Evolutionary conservation across 2,113 vertebrate genomes (phyloP).

Genomic region (Vimba vimba): DNA sequence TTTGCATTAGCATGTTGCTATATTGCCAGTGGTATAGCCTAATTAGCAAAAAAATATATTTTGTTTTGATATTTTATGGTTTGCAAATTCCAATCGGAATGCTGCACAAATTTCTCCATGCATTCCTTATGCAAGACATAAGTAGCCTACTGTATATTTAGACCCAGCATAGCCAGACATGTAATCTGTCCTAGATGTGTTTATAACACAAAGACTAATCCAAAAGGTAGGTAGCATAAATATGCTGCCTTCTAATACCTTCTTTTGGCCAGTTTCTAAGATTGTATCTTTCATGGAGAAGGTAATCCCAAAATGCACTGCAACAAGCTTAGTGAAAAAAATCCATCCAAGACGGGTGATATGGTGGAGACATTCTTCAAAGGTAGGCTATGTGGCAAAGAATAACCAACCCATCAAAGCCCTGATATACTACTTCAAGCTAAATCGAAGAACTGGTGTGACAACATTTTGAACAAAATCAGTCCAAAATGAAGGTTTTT

Average conservation of each 20-base stretch:
- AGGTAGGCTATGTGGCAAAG: background rate
- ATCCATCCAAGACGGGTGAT: background rate
- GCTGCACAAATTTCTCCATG: background rate
- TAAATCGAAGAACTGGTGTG: background rate
- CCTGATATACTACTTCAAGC: background rate
- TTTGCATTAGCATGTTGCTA: background rate
- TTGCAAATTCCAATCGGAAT: background rate
- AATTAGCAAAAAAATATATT: background rate
- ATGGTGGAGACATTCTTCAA: background rate
- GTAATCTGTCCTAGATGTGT: background rate
- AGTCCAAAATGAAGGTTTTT: too few species aligned
- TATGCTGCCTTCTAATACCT: background rate
- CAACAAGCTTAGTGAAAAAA: background rate
- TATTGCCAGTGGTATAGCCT: background rate
- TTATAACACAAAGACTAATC: constrained; percentile 16
- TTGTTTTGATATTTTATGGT: background rate
- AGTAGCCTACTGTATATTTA: too few species aligned
- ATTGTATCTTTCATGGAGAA: constrained; percentile 14
- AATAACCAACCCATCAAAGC: background rate
- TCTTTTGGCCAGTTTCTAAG: background rate
- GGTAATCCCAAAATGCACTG: constrained; percentile 22
- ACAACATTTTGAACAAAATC: too few species aligned
- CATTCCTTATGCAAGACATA: background rate
- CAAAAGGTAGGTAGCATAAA: constrained; percentile 5
- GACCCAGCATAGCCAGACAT: background rate